Percentiles rank a stretch among this genome's conserved stretches.
Evolutionary conservation across 1,140 invertebrate genomes (phyloP).

Genomic region (Rhizoglyphus robini): DNA sequence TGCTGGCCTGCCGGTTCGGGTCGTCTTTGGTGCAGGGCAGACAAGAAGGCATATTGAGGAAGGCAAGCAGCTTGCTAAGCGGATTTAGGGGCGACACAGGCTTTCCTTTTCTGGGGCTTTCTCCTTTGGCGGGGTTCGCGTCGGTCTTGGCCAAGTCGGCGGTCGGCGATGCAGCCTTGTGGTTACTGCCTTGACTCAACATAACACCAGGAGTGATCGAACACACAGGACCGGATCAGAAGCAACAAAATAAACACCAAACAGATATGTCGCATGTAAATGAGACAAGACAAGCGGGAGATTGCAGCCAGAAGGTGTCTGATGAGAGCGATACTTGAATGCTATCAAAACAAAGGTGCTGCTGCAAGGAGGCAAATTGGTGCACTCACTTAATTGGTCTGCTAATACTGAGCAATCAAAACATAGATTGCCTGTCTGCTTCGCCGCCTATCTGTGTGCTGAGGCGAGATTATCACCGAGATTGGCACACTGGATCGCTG

Average conservation of each 20-base stretch:
- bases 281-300: conserved; percentile 11
- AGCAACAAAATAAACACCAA: conserved; percentile 5
- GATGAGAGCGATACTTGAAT: not conserved
- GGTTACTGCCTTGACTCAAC: conserved; percentile 2
- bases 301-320: conserved; percentile 1
- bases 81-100: not conserved
- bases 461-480: not conserved
- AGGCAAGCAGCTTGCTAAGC: not conserved
- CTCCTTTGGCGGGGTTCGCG: not conserved
- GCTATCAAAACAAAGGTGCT: conserved; percentile 7
- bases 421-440: not conserved
- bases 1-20: conserved; percentile 25
- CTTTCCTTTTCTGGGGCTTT: not conserved
- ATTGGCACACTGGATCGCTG: no score
- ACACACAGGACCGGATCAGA: not conserved
- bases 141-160: not conserved
- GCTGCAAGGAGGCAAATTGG: not conserved
- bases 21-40: conserved; percentile 11
- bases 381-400: not conserved
- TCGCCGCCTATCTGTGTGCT: no score
- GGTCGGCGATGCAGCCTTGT: not conserved
- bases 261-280: conserved; percentile 9
- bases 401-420: conserved; percentile 4
- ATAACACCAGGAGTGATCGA: not conserved
- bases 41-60: not conserved